Conservation (phyloP, 1,140 invertebrate genomes). For the Scaptomyza graminum region DNA sequence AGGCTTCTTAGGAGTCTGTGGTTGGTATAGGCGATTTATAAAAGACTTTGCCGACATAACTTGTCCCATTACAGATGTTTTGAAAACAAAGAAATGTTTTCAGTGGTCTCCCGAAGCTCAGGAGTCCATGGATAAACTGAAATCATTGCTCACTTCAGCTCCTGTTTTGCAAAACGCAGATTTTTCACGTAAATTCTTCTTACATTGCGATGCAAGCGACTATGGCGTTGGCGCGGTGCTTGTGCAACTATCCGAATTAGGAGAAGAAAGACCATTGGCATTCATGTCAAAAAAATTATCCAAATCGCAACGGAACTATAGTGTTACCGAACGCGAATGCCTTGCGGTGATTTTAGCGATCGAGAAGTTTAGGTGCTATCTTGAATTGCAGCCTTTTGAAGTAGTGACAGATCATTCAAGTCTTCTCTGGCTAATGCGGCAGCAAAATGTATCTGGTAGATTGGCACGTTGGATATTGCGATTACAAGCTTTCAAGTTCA, state of each 20-base stretch:
- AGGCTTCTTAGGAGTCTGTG: constrained; percentile 4
- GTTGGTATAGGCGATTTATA: constrained; percentile 23
- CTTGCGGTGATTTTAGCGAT: background rate
- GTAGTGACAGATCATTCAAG: constrained; percentile 1
- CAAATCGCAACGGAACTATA: background rate
- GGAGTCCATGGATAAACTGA: too few relatives aligned
- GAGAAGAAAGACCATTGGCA: background rate
- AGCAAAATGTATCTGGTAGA: background rate
- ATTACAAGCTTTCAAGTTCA: background rate
- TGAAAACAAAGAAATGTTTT: background rate
- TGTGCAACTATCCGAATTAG: background rate
- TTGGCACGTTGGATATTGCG: background rate
- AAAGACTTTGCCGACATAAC: constrained; percentile 1
- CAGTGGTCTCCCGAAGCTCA: too few relatives aligned
- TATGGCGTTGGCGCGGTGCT: background rate
- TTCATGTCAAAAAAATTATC: constrained; percentile 1
- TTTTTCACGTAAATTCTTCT: background rate
- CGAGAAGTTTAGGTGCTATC: constrained; percentile 1
- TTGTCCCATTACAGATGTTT: background rate
- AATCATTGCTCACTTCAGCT: too few relatives aligned
- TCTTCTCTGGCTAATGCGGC: background rate
- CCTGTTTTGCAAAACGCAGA: too few relatives aligned
- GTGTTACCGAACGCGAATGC: background rate
- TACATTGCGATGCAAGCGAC: background rate
- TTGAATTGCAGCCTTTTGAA: background rate